phyloP scores from a whole-genome alignment of 2,797 vertebrate genomes.

The Oreochromis mossambicus region DNA sequence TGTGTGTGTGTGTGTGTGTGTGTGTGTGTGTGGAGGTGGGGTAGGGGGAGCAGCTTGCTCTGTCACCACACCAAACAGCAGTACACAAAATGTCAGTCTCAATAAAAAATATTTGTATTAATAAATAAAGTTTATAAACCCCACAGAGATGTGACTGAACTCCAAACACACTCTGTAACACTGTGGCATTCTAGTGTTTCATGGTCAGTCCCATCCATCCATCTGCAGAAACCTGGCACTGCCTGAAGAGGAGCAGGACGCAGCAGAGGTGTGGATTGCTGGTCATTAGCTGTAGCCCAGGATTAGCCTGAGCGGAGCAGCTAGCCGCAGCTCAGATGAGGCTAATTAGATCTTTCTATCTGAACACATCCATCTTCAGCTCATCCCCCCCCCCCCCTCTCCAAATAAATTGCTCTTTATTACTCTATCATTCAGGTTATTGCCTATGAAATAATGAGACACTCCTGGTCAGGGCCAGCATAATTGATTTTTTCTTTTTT shows the following conservation, averaged over 20 bases:
- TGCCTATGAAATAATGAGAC: slow-evolving; percentile 77
- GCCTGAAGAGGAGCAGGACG: not conserved
- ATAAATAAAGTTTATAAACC: not conserved
- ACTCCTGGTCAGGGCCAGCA: slow-evolving; percentile 66
- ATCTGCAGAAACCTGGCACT: not conserved
- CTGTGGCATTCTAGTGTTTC: not conserved
- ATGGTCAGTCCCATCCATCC: not conserved
- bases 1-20: too few relatives aligned
- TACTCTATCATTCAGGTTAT: slow-evolving; percentile 79
- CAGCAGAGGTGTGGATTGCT: slow-evolving; percentile 14
- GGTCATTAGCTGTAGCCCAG: slow-evolving; percentile 45
- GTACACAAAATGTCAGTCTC: not conserved
- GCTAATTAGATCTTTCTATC: slow-evolving; percentile 77
- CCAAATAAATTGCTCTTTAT: slow-evolving; percentile 81
- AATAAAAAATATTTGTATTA: not conserved
- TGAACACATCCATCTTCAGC: slow-evolving; percentile 69
- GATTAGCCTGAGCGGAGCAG: slow-evolving; percentile 37
- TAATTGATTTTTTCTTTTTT: slow-evolving; percentile 69
- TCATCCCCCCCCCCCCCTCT: slow-evolving; percentile 47
- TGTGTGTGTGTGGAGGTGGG: not conserved
- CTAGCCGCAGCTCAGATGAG: slow-evolving; percentile 39
- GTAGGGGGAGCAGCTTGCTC: not conserved
- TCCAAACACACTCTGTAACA: not conserved
- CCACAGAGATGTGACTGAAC: not conserved
- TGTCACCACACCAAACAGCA: not conserved